phyloP scores from a whole-genome alignment of 2,888 invertebrate genomes.

The Caenorhabditis uteleia region DNA sequence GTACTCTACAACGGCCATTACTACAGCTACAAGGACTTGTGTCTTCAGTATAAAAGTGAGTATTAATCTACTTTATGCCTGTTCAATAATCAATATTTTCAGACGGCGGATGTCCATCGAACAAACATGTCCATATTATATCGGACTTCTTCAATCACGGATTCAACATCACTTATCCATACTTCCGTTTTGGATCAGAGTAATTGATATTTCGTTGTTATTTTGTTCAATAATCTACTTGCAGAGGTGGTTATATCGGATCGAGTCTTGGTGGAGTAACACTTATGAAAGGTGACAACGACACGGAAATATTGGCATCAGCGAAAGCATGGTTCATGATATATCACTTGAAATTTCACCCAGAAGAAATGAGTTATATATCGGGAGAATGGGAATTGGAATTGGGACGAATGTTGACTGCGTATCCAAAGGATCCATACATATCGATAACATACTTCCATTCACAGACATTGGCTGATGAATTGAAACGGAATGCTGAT shows the following conservation, averaged over 20 bases:
- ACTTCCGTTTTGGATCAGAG: conserved; percentile 64
- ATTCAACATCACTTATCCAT: conserved; percentile 68
- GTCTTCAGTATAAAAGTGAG: conserved; percentile 58
- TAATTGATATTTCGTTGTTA: no score
- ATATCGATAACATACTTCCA: conserved; percentile 68
- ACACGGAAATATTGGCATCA: conserved; percentile 50
- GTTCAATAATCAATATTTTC: no score
- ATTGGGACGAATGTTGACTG: conserved; percentile 49
- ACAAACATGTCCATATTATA: conserved; percentile 64
- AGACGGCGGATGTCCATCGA: conserved; percentile 58
- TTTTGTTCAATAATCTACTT: conserved; percentile 12
- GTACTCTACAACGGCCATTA: conserved; percentile 54
- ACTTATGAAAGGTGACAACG: conserved; percentile 56
- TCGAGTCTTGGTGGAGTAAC: conserved; percentile 65
- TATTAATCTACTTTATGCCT: neutral
- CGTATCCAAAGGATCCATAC: conserved; percentile 58
- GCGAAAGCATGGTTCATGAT: conserved; percentile 69
- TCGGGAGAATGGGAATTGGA: conserved; percentile 69
- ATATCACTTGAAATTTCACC: conserved; percentile 68
- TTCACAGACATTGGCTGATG: conserved; percentile 85
- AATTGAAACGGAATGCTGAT: conserved; percentile 88
- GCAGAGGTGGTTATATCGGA: conserved; percentile 65
- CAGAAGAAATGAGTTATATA: conserved; percentile 62
- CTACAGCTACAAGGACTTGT: conserved; percentile 65
- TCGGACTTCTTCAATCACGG: conserved; percentile 64